Percentiles rank a stretch among this genome's conserved stretches.
These are phyloP conservation scores for Junonia oenone DNA, from an alignment of 2,888 invertebrate genomes.

Conservation along the genomic window DNA sequence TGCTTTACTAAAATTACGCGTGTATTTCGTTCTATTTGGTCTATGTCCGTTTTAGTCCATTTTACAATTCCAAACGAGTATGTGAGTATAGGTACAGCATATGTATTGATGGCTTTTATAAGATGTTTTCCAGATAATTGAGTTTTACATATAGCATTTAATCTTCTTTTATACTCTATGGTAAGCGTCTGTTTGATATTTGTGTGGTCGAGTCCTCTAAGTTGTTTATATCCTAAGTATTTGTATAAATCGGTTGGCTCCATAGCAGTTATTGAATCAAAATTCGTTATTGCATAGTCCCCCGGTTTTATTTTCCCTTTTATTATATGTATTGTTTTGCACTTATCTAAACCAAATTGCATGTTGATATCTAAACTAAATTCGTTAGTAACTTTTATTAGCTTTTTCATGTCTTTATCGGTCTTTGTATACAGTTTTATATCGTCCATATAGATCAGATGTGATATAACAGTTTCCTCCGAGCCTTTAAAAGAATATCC, in stretches of 20 bases:
- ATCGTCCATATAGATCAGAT: too few species aligned
- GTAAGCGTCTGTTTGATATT: conserved; percentile 14
- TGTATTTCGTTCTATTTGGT: conserved; percentile 16
- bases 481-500: too few species aligned
- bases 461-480: too few species aligned
- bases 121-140: not conserved
- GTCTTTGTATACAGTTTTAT: too few species aligned
- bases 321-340: too few species aligned
- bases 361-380: too few species aligned
- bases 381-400: too few species aligned
- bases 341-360: too few species aligned
- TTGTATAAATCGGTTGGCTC: conserved; percentile 22
- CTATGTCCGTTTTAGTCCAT: conserved; percentile 16
- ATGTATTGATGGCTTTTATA: not conserved
- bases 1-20: conserved; percentile 17
- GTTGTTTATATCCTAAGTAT: conserved; percentile 26
- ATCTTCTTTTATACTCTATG: not conserved
- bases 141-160: not conserved
- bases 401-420: too few species aligned
- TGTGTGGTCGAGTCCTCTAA: conserved; percentile 18
- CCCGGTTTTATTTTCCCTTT: too few species aligned
- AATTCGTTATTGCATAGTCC: too few species aligned
- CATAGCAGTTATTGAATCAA: conserved; percentile 12
- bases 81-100: not conserved
- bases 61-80: conserved; percentile 19